Conservation (phyloP, 2,113 vertebrate genomes). For the Talpa occidentalis region DNA sequence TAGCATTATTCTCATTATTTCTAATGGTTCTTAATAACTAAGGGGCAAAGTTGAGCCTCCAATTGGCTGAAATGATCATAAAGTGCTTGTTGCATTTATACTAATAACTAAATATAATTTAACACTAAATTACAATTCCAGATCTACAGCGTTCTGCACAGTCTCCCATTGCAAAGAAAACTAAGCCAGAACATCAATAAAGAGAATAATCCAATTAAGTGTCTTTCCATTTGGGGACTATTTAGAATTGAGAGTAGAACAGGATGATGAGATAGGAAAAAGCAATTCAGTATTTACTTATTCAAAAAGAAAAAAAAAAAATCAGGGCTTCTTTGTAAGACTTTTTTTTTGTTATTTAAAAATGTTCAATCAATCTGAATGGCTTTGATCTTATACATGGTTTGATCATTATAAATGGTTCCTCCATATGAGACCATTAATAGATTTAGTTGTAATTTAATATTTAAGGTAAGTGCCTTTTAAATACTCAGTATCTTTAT, state of each 20-base stretch:
- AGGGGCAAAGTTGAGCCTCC: constrained; percentile 56
- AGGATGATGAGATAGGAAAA: constrained; percentile 11
- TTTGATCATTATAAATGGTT: constrained; percentile 14
- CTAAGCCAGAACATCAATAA: constrained; percentile 59
- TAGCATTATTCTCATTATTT: constrained; percentile 72
- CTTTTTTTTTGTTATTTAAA: constrained; percentile 42
- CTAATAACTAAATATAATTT: constrained; percentile 61
- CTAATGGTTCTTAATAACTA: constrained; percentile 47
- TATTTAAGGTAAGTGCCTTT: not conserved
- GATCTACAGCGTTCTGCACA: constrained; percentile 36
- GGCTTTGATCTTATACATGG: constrained; percentile 15
- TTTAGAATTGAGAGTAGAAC: constrained; percentile 57
- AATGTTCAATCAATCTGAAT: constrained; percentile 32
- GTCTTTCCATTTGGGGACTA: constrained; percentile 53
- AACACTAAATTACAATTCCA: constrained; percentile 68
- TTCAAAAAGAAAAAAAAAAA: constrained; percentile 3
- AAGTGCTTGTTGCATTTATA: constrained; percentile 15
- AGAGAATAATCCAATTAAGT: constrained; percentile 70
- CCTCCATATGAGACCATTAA: not conserved
- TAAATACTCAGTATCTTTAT: too few relatives aligned
- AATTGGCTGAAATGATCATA: constrained; percentile 58
- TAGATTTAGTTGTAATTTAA: constrained; percentile 16
- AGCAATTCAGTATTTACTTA: constrained; percentile 23
- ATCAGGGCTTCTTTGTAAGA: not conserved
- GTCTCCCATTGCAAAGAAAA: constrained; percentile 52